A percentile compares a stretch with the other conserved stretches of the same genome.
Evolutionary conservation across 2,797 vertebrate species (phyloP).

Genomic region (Centroberyx gerrardi): DNA sequence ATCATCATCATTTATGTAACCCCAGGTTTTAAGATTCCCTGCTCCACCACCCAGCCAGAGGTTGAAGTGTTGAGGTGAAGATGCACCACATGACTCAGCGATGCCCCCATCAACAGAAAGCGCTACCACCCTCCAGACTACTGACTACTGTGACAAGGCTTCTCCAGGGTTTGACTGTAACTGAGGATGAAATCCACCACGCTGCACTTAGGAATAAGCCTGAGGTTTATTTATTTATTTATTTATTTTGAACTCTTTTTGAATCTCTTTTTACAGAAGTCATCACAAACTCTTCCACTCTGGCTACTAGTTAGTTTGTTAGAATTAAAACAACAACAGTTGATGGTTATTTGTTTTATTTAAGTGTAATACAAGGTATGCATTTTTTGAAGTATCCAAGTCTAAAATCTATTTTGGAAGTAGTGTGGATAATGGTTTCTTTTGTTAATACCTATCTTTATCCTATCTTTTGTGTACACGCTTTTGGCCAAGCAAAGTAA

Average conservation of each 20-base stretch:
- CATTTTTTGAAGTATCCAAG: conserved; percentile 2
- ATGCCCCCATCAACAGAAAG: conserved; percentile 55
- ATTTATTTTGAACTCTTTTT: conserved; percentile 2
- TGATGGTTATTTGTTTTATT: not conserved
- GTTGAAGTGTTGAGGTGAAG: conserved; percentile 63
- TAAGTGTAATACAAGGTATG: not conserved
- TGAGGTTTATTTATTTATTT: conserved; percentile 4
- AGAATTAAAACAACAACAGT: not conserved
- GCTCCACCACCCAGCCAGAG: conserved; percentile 43
- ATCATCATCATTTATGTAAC: conserved; percentile 18
- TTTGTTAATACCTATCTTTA: too few relatives aligned
- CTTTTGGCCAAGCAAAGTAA: too few relatives aligned
- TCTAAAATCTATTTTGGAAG: not conserved
- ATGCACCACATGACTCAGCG: conserved; percentile 68
- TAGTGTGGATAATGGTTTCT: not conserved
- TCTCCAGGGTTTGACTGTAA: conserved; percentile 56
- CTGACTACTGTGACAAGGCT: conserved; percentile 42
- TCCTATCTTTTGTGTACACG: not conserved
- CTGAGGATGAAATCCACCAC: conserved; percentile 50
- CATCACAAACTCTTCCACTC: conserved; percentile 1
- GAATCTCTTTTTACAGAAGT: not conserved
- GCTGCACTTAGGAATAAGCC: conserved; percentile 21
- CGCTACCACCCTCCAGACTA: conserved; percentile 52
- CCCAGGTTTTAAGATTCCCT: conserved; percentile 23
- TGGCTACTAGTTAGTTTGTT: not conserved